phyloP scores from a whole-genome alignment of 1,140 invertebrate genomes.

The Cotesia glomerata region DNA sequence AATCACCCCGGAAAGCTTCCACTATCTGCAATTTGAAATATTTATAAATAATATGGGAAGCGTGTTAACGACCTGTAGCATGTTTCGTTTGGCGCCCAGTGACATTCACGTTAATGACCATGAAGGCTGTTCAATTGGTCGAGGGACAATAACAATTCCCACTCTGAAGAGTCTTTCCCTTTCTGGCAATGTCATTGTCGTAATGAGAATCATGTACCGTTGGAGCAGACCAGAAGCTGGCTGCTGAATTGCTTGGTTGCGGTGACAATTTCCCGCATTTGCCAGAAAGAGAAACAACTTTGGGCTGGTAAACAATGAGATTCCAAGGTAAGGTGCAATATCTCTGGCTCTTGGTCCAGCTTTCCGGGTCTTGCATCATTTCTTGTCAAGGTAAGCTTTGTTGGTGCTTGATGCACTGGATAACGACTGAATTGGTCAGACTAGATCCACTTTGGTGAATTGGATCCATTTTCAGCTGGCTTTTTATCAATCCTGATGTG shows the following conservation, averaged over 20 bases:
- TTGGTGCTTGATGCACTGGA: not conserved
- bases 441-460: not conserved
- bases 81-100: not conserved
- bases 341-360: conserved; percentile 11
- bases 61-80: not conserved
- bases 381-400: not conserved
- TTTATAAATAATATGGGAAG: too few relatives aligned
- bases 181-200: not conserved
- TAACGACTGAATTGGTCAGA: too few relatives aligned
- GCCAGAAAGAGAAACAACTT: not conserved
- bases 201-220: conserved; percentile 25
- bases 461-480: not conserved
- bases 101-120: conserved; percentile 11
- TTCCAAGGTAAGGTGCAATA: conserved; percentile 24
- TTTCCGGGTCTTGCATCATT: not conserved
- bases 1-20: too few relatives aligned
- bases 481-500: not conserved
- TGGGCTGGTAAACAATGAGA: conserved; percentile 24
- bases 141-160: conserved; percentile 11
- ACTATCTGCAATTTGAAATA: too few relatives aligned
- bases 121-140: conserved; percentile 6
- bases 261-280: conserved; percentile 5
- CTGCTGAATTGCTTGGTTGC: not conserved
- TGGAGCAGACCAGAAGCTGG: not conserved
- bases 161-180: too few relatives aligned